Conservation (phyloP, 2,888 invertebrate genomes). For the Bursaphelenchus okinawaensis region DNA sequence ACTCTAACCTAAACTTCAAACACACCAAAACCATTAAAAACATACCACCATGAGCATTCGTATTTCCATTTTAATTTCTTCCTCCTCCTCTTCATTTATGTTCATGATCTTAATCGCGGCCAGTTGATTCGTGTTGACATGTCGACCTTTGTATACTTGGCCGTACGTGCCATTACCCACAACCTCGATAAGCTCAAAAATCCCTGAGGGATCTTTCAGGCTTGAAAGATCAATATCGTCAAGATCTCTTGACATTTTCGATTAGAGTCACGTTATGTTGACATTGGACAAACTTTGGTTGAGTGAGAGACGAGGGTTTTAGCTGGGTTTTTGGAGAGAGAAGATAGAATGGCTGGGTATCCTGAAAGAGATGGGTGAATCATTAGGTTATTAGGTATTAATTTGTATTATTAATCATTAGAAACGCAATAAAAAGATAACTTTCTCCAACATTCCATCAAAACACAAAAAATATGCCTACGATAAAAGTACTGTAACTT, state of each 20-base stretch:
- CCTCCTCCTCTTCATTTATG: slow-evolving; percentile 99
- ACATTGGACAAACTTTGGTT: neutral
- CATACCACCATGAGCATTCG: slow-evolving; percentile 87
- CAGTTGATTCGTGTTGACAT: slow-evolving; percentile 97
- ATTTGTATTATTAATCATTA: too few relatives aligned
- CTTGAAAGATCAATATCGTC: slow-evolving; percentile 55
- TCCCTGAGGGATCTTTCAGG: slow-evolving; percentile 93
- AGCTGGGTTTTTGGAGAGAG: neutral
- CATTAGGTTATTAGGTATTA: too few relatives aligned
- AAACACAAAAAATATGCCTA: too few relatives aligned
- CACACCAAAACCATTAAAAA: slow-evolving; percentile 8
- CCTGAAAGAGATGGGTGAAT: neutral
- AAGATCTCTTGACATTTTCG: neutral
- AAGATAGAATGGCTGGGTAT: neutral
- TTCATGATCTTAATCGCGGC: slow-evolving; percentile 99
- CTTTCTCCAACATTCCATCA: too few relatives aligned
- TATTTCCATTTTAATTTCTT: slow-evolving; percentile 98
- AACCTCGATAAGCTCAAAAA: slow-evolving; percentile 98
- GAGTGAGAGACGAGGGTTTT: neutral
- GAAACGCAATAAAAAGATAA: too few relatives aligned
- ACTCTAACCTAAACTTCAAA: neutral
- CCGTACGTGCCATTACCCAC: slow-evolving; percentile 99
- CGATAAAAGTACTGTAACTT: too few relatives aligned
- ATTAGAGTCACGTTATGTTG: too few relatives aligned
- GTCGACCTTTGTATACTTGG: slow-evolving; percentile 99